Base-by-base conservation (phyloP, 2,113 vertebrate species). In the Microcebus griseorufus region DNA sequence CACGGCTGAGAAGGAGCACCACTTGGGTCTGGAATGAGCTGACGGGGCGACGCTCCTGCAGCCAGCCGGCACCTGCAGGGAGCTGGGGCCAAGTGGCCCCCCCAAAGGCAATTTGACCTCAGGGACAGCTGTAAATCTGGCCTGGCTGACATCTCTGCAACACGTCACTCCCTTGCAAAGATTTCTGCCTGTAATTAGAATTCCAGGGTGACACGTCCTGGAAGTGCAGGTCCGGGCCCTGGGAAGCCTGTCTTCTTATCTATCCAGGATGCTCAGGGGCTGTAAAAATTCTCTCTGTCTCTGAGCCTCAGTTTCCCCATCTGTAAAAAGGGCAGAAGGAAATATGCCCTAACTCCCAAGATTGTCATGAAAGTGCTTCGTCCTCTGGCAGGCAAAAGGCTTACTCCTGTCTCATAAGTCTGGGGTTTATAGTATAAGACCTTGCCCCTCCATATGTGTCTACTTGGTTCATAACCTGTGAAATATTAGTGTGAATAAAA, bases 401-500 rank as follows among this genome's bases (percentile, higher is more conserved):
- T 83, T 9, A 6, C 39, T 62, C 53, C 62, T 65, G 58, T 80
- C 25, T 5, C 23, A 9, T 29, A 72, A 7, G 3, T 48, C 3
- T 23, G 14, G 45, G 39, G 12, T 51, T 39, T 76, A 1, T 4
- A 0, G 4, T 39, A 4, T 7, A 37, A 65, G 3, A 42, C 16
- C 10, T 62, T 20, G 0, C 32, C 13, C 48, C 9, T 2, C n/a
- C 9, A 1, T 20, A 0, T 18, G 0, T 10, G 10, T 69, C 85
- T 17, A 0, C 80, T 32, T 53, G 62, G 76, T 72, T 27, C 20
- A 1, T 18, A 3, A 70, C 12, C 48, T 18, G 0, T 16, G 81
- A 60, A 20, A 12, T 14, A n/a, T 80, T 32, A 12, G 22, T 9
- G 45, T 34, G 81, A 48, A 34, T 55, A 9, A 23, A 32, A 45